Conservation (phyloP, 2,888 invertebrate genomes). For the Agrotis puta region DNA sequence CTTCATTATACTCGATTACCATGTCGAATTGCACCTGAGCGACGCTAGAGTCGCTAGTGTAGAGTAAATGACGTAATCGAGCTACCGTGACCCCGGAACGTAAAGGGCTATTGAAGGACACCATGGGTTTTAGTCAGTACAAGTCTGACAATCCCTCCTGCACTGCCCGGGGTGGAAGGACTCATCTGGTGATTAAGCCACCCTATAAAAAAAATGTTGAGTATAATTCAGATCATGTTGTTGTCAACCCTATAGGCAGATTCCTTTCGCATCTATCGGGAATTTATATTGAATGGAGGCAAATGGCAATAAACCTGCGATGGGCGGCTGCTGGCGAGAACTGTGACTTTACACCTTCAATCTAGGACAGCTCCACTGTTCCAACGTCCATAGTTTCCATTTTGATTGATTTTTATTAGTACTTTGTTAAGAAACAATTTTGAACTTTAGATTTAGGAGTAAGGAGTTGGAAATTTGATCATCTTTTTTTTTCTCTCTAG, state of each 20-base stretch:
- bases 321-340: conserved; percentile 53
- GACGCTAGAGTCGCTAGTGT: too few relatives aligned
- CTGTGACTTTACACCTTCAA: conserved; percentile 63
- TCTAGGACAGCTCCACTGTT: conserved; percentile 50
- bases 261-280: conserved; percentile 67
- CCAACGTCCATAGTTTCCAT: conserved; percentile 27
- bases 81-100: too few relatives aligned
- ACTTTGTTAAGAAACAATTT: neutral
- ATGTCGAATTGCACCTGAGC: too few relatives aligned
- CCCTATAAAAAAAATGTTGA: too few relatives aligned
- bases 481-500: too few relatives aligned
- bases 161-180: too few relatives aligned
- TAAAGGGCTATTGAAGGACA: too few relatives aligned
- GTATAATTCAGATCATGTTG: neutral
- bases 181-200: too few relatives aligned
- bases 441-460: neutral
- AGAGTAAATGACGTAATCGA: too few relatives aligned
- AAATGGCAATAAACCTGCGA: conserved; percentile 68
- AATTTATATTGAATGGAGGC: conserved; percentile 74
- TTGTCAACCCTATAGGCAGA: conserved; percentile 63
- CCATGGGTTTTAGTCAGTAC: too few relatives aligned
- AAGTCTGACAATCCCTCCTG: too few relatives aligned
- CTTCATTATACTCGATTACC: too few relatives aligned
- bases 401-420: conserved; percentile 17
- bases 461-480: neutral